Evolutionary conservation across 53 echinoderm and acorn worm species (phyloP).

Genomic region (Mesocentrotus franciscanus): DNA sequence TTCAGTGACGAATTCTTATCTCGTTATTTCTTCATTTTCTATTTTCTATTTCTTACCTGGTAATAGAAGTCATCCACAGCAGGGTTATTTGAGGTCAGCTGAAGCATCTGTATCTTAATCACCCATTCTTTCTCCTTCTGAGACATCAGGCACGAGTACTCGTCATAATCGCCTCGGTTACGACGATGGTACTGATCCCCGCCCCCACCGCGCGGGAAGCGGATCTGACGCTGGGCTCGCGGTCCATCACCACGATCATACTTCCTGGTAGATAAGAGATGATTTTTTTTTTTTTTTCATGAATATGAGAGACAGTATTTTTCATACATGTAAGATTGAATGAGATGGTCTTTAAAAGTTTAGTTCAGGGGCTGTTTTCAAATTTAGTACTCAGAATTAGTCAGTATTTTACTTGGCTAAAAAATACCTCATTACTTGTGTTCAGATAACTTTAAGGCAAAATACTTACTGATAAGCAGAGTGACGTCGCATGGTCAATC

Average conservation of each 20-base stretch:
- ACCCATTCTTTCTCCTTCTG: conserved; percentile 98
- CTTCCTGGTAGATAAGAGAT: neutral
- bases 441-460: too few relatives aligned
- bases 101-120: conserved; percentile 96
- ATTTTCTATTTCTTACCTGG: conserved; percentile 71
- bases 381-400: too few relatives aligned
- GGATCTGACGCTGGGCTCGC: conserved; percentile 57
- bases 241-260: conserved; percentile 48
- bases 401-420: too few relatives aligned
- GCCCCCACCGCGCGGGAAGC: conserved; percentile 40
- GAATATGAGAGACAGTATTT: too few relatives aligned
- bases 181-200: conserved; percentile 46
- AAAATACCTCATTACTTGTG: too few relatives aligned
- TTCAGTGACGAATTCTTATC: too few relatives aligned
- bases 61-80: conserved; percentile 95
- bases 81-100: conserved; percentile 88
- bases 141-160: conserved; percentile 97
- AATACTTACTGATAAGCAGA: too few relatives aligned
- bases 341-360: too few relatives aligned
- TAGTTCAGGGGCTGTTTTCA: too few relatives aligned
- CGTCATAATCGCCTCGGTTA: conserved; percentile 76
- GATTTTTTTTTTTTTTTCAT: neutral
- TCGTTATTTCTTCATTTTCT: neutral
- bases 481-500: too few relatives aligned
- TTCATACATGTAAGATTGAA: too few relatives aligned